Conservation (phyloP, 2,888 invertebrate species). For the Tipula vernalis region DNA sequence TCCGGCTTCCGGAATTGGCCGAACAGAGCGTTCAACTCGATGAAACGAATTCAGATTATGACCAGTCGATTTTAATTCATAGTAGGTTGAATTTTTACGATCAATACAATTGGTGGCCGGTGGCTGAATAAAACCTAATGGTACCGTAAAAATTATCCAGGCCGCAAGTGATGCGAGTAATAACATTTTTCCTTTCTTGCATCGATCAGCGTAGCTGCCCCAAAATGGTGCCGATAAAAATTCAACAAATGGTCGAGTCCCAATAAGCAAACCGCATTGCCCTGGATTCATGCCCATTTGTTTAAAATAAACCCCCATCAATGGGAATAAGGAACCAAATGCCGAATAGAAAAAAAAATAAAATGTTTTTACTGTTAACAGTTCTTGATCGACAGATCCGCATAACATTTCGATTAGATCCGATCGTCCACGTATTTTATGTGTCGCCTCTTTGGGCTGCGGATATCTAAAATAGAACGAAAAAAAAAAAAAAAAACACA, state of each 20-base stretch:
- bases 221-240: constrained; percentile 96
- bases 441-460: constrained; percentile 75
- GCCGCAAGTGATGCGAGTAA: constrained; percentile 82
- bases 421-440: constrained; percentile 77
- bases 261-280: constrained; percentile 88
- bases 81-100: constrained; percentile 47
- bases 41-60: not conserved
- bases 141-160: constrained; percentile 95
- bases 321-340: constrained; percentile 93
- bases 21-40: constrained; percentile 25
- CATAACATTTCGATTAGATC: constrained; percentile 75
- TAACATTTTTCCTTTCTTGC: constrained; percentile 75
- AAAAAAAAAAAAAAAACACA: not conserved
- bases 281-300: constrained; percentile 98
- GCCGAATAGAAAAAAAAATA: constrained; percentile 99
- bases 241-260: constrained; percentile 92
- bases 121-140: constrained; percentile 90
- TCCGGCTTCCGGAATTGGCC: constrained; percentile 36
- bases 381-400: constrained; percentile 75
- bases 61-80: constrained; percentile 34
- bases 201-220: constrained; percentile 89
- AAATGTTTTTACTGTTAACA: constrained; percentile 91
- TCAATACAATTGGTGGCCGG: constrained; percentile 80
- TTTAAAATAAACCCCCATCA: constrained; percentile 99
- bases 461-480: constrained; percentile 48